Percentiles rank a stretch among this genome's conserved stretches.
phyloP scores from a whole-genome alignment of 2,797 vertebrate species.

The Parauchenoglanis ngamensis region DNA sequence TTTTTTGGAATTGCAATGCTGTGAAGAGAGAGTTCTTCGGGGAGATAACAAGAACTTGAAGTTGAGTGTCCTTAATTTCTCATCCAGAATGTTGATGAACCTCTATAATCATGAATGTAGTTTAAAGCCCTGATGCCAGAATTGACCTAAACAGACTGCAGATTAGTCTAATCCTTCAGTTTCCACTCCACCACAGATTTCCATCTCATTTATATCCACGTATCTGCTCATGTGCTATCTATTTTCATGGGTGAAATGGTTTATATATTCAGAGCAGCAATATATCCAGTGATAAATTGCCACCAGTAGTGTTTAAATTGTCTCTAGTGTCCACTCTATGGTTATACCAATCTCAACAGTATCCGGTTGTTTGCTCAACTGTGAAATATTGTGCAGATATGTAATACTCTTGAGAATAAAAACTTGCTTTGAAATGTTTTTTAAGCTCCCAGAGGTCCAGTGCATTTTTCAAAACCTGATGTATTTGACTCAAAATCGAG shows the following conservation, averaged over 20 bases:
- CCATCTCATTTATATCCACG: constrained; percentile 39
- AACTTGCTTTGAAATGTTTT: constrained; percentile 15
- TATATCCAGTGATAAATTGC: constrained; percentile 14
- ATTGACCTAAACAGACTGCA: constrained; percentile 22
- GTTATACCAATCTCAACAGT: constrained; percentile 11
- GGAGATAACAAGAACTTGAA: background rate
- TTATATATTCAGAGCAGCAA: background rate
- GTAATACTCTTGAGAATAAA: constrained; percentile 4
- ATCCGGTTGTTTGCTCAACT: background rate
- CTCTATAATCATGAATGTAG: constrained; percentile 26
- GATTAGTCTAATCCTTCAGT: constrained; percentile 40
- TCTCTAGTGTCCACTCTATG: constrained; percentile 14
- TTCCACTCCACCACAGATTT: constrained; percentile 36
- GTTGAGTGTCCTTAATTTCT: background rate
- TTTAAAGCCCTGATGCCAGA: constrained; percentile 28
- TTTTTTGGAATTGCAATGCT: background rate
- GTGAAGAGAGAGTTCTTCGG: background rate
- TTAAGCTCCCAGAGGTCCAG: constrained; percentile 11
- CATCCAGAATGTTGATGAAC: constrained; percentile 2
- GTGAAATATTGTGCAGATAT: constrained; percentile 9
- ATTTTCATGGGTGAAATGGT: constrained; percentile 12
- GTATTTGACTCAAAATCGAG: background rate
- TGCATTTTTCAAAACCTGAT: background rate
- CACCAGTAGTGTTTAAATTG: constrained; percentile 14
- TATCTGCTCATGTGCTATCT: constrained; percentile 44